These are phyloP conservation scores for Agonopterix arenella DNA, from an alignment of 2,888 invertebrate species.

Conservation along the genomic window DNA sequence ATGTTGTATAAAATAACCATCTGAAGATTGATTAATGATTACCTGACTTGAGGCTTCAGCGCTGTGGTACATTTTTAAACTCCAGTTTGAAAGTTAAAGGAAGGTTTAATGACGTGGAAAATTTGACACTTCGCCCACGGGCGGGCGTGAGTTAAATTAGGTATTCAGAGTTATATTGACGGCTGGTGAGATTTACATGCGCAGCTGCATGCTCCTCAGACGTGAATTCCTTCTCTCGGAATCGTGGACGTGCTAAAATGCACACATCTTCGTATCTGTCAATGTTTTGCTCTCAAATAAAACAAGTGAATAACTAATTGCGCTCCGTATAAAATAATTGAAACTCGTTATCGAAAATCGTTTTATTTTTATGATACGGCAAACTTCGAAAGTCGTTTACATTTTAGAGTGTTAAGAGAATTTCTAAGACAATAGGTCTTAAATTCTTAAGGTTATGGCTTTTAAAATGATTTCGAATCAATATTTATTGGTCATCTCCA, in stretches of 20 bases:
- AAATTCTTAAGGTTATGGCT: slow-evolving; percentile 4
- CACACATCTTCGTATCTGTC: slow-evolving; percentile 1
- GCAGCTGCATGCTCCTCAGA: slow-evolving; percentile 15
- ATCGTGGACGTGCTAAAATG: not conserved
- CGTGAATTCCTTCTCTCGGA: not conserved
- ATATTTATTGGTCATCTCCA: no score
- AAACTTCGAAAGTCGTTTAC: no score
- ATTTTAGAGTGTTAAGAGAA: not conserved
- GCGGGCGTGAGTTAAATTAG: slow-evolving; percentile 38
- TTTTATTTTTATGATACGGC: no score
- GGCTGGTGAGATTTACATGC: slow-evolving; percentile 33
- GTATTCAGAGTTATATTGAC: slow-evolving; percentile 55
- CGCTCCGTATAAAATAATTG: no score
- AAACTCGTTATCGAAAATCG: no score
- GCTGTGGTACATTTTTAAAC: slow-evolving; percentile 33
- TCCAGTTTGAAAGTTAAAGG: slow-evolving; percentile 45
- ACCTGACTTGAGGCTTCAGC: slow-evolving; percentile 4
- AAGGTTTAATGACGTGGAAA: slow-evolving; percentile 62
- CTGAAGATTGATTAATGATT: slow-evolving; percentile 21
- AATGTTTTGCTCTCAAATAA: slow-evolving; percentile 1
- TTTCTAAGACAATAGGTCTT: slow-evolving; percentile 7
- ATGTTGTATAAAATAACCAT: slow-evolving; percentile 12
- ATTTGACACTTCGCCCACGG: slow-evolving; percentile 63
- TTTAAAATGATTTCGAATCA: slow-evolving; percentile 1
- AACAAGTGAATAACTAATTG: slow-evolving; percentile 1